phyloP scores from a whole-genome alignment of 2,113 vertebrate species.

The Sphaerodactylus townsendi region DNA sequence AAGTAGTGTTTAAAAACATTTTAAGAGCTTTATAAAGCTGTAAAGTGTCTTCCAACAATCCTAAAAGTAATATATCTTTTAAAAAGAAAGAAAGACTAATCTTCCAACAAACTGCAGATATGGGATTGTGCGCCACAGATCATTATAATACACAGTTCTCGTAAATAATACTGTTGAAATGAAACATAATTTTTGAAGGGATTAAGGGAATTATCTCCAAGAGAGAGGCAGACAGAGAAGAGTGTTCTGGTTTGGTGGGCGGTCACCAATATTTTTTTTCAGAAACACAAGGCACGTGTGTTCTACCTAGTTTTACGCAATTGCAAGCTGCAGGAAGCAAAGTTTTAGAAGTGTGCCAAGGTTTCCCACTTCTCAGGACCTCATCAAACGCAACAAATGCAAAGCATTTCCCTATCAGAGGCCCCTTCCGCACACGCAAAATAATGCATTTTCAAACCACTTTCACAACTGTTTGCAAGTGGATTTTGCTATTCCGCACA shows the following conservation, averaged over 20 bases:
- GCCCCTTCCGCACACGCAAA: too few species aligned
- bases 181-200: constrained; percentile 13
- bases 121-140: not conserved
- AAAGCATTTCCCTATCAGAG: not conserved
- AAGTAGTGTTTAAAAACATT: constrained; percentile 67
- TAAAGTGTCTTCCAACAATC: constrained; percentile 63
- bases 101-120: constrained; percentile 25
- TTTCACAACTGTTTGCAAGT: too few species aligned
- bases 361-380: not conserved
- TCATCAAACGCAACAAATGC: not conserved
- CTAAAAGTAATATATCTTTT: constrained; percentile 62
- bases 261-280: not conserved
- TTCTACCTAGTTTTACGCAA: not conserved
- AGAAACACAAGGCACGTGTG: not conserved
- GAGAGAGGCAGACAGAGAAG: not conserved
- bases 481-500: too few species aligned
- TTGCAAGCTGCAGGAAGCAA: not conserved
- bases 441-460: too few species aligned
- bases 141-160: not conserved
- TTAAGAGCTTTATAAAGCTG: constrained; percentile 72
- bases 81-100: constrained; percentile 33
- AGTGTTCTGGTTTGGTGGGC: not conserved
- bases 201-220: constrained; percentile 13
- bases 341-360: not conserved
- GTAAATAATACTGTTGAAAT: constrained; percentile 4